Evolutionary conservation across 2,888 invertebrate species (phyloP), one percentile per base, ranked within the genome.

Genomic region (Nebria brevicollis): DNA sequence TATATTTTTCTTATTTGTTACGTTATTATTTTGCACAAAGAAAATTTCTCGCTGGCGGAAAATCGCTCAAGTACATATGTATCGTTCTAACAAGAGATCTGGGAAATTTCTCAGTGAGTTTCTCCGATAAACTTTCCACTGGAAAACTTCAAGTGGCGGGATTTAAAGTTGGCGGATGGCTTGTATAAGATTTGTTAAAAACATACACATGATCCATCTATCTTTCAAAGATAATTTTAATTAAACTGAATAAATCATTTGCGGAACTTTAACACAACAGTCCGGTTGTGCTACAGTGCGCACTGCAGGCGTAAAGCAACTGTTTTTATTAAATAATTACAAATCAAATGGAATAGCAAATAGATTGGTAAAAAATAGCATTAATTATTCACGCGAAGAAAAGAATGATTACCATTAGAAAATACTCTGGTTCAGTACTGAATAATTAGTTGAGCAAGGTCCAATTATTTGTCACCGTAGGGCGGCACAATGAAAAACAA

Each of bases 381-480:
- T 54, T 72, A 77, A 77, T 70, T 77, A 77, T 72, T 72, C 72
- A 72, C 72, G 41, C 70, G 54, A 11, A 3, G 54, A 34, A 77
- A 77, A 77, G 72, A 77, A 77, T 72, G 72, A 34, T 65, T 64
- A 13, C 77, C 77, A 72, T 77, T 77, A 72, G 65, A 77, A 77
- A 77, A 77, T 77, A 41, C 72, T 77, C 15, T 43, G 66, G 26
- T 72, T n/a, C 64, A 64, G 54, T 77, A 26, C 77, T 77, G 72
- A 77, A 72, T 77, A 77, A 77, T 77, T 77, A 72, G 77, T 72
- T 54, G 54, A 54, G 54, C 54, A 54, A 72, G 77, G 72, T 77
- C 77, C 72, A 77, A 72, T 77, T 72, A 77, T 77, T 77, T 77
- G 77, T 77, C 77, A 77, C 75, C 25, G 66, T 65, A 41, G 54